Evolutionary conservation across 1,140 invertebrate species (phyloP).

Genomic region (Drosophila santomea): DNA sequence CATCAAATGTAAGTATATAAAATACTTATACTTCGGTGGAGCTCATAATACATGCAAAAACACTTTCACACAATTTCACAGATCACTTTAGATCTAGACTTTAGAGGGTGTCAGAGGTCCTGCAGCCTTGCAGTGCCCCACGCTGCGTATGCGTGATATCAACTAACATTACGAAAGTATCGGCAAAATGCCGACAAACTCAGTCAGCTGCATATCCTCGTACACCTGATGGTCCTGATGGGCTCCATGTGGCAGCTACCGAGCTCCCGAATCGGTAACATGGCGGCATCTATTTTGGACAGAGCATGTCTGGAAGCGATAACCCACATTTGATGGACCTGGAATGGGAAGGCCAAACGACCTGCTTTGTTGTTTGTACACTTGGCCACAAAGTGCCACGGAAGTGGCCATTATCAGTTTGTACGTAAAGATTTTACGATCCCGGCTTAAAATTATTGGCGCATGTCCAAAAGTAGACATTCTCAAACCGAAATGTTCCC

Average conservation of each 20-base stretch:
- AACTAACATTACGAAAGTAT: conserved; percentile 10
- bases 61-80: no score
- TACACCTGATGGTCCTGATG: conserved; percentile 12
- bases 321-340: conserved; percentile 16
- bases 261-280: conserved; percentile 7
- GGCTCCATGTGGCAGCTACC: conserved; percentile 4
- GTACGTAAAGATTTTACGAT: conserved; percentile 46
- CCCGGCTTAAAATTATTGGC: conserved; percentile 11
- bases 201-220: conserved; percentile 3
- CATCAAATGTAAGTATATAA: no score
- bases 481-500: conserved; percentile 3
- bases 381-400: conserved; percentile 10
- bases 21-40: no score
- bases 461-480: conserved; percentile 29
- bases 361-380: conserved; percentile 31
- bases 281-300: conserved; percentile 2
- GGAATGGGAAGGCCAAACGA: not conserved
- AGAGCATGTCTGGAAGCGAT: conserved; percentile 25
- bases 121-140: not conserved
- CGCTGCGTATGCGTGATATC: conserved; percentile 28
- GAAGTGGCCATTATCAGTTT: conserved; percentile 26
- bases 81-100: no score
- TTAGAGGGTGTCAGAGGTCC: conserved; percentile 21
- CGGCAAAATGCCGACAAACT: not conserved
- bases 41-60: no score